phyloP scores from a whole-genome alignment of 2,888 invertebrate species.

The Eupithecia insigniata region DNA sequence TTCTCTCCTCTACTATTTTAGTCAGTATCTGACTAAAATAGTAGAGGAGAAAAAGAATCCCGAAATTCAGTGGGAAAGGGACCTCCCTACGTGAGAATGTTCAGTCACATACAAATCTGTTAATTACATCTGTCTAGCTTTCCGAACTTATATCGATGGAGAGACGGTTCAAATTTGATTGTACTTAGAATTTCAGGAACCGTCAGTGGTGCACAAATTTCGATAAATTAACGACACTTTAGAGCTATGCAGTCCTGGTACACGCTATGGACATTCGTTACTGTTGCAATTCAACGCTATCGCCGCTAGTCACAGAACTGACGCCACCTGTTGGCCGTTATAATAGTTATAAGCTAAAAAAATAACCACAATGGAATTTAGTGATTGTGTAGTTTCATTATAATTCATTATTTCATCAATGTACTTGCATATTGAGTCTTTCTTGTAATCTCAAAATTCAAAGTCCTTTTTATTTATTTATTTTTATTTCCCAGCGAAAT shows the following conservation, averaged over 20 bases:
- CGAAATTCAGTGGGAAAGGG: background rate
- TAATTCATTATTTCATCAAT: no score
- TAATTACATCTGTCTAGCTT: background rate
- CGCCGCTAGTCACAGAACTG: background rate
- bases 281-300: background rate
- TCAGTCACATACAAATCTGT: background rate
- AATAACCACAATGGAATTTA: no score
- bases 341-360: no score
- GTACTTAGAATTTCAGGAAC: background rate
- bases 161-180: background rate
- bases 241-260: background rate
- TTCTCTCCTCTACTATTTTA: background rate
- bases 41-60: background rate
- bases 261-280: background rate
- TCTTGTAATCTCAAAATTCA: no score
- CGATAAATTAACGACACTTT: background rate
- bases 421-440: no score
- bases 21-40: no score
- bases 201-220: background rate
- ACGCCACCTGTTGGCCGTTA: background rate
- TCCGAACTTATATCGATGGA: background rate
- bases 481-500: no score
- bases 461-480: no score
- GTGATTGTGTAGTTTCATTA: no score
- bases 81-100: background rate